Percentiles rank a stretch among this genome's conserved stretches.
phyloP scores from a whole-genome alignment of 2,888 invertebrate species.

The Parascotia fuliginaria region DNA sequence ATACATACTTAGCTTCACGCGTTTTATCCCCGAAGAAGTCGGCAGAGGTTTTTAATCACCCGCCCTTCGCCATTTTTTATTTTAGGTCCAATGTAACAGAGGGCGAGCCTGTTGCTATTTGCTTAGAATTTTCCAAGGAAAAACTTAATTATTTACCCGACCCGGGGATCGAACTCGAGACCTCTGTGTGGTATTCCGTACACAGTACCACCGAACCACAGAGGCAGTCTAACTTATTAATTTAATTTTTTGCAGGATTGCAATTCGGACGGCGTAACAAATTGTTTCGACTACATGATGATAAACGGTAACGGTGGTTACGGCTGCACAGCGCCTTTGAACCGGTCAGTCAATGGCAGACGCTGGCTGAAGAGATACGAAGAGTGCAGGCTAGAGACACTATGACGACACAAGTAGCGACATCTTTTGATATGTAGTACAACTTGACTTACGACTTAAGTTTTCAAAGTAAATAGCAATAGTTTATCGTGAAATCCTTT shows the following conservation, averaged over 20 bases:
- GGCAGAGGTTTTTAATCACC: no score
- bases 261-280: constrained; percentile 86
- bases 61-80: no score
- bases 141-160: no score
- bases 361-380: constrained; percentile 72
- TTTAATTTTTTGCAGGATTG: constrained; percentile 82
- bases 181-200: no score
- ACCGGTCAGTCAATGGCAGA: constrained; percentile 66
- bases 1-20: no score
- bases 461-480: background rate
- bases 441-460: background rate
- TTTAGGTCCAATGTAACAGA: no score
- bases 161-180: no score
- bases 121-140: no score
- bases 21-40: no score
- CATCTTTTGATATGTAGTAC: background rate
- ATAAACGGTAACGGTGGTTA: constrained; percentile 87
- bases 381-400: constrained; percentile 55
- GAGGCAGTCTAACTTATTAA: no score
- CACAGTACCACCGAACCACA: no score
- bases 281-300: constrained; percentile 88
- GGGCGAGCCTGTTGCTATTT: no score
- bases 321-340: constrained; percentile 77
- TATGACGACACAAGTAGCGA: background rate
- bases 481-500: background rate